Percentiles rank a stretch among this genome's conserved stretches.
Evolutionary conservation across 2,888 invertebrate species (phyloP).

Genomic region (Tetragonula carbonaria): DNA sequence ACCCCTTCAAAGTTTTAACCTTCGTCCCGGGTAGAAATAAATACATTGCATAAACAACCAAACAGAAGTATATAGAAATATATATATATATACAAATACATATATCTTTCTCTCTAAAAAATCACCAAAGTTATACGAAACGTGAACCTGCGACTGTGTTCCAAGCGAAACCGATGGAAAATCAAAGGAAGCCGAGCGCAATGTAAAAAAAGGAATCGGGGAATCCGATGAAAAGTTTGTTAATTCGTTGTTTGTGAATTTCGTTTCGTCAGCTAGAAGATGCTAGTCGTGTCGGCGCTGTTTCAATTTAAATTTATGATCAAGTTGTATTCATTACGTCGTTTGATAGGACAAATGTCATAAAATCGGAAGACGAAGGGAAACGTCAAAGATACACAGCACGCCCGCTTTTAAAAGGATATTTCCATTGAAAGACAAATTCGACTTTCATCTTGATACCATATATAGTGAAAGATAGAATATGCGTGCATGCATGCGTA

Average conservation of each 20-base stretch:
- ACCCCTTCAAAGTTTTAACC: too few relatives aligned
- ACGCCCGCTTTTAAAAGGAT: slow-evolving; percentile 37
- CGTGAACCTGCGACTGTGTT: too few relatives aligned
- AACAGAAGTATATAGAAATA: too few relatives aligned
- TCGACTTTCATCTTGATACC: slow-evolving; percentile 41
- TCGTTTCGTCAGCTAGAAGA: neutral
- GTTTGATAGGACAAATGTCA: slow-evolving; percentile 36
- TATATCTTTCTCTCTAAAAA: too few relatives aligned
- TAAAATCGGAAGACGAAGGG: slow-evolving; percentile 10
- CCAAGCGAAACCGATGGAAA: neutral
- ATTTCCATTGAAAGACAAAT: slow-evolving; percentile 40
- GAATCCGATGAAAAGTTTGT: neutral
- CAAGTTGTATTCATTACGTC: slow-evolving; percentile 54
- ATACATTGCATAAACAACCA: too few relatives aligned
- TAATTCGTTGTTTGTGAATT: neutral
- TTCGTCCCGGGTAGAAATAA: too few relatives aligned
- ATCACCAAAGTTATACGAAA: too few relatives aligned
- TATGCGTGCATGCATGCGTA: slow-evolving; percentile 3
- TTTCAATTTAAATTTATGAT: slow-evolving; percentile 53
- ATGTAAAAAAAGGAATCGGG: neutral
- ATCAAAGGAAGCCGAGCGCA: neutral
- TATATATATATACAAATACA: too few relatives aligned
- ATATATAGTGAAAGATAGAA: slow-evolving; percentile 40
- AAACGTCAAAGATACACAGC: slow-evolving; percentile 10
- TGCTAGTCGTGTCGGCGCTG: neutral